A percentile compares a stretch with the other conserved stretches of the same genome.
These are phyloP conservation scores for Cataglyphis cursor DNA, from an alignment of 2,888 invertebrate species.

Conservation along the genomic window DNA sequence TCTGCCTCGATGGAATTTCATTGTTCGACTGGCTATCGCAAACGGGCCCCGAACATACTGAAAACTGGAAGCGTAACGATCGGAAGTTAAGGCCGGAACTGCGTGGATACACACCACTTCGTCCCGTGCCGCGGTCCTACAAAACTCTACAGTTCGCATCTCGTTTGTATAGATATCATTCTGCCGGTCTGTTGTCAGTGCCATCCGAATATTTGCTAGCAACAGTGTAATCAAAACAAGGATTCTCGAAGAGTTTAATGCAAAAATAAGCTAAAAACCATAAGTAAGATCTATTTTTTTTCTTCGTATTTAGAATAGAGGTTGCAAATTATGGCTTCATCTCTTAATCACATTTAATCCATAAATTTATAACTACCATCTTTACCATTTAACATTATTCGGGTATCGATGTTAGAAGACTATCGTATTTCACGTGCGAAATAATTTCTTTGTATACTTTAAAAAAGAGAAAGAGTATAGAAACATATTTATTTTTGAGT, in stretches of 20 bases:
- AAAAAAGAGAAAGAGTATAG: neutral
- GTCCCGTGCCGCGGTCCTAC: slow-evolving; percentile 63
- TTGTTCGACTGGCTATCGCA: slow-evolving; percentile 65
- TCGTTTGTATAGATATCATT: slow-evolving; percentile 57
- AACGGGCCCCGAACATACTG: slow-evolving; percentile 19
- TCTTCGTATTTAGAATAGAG: neutral
- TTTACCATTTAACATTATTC: neutral
- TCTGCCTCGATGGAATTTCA: slow-evolving; percentile 58
- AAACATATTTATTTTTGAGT: neutral
- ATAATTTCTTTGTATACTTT: neutral
- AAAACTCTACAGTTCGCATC: slow-evolving; percentile 78
- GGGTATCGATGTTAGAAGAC: neutral
- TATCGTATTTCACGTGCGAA: neutral
- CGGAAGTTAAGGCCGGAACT: slow-evolving; percentile 82
- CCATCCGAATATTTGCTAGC: slow-evolving; percentile 11
- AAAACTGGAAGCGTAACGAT: slow-evolving; percentile 73
- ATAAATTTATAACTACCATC: neutral
- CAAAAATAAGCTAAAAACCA: neutral
- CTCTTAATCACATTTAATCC: neutral
- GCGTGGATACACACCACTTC: slow-evolving; percentile 72
- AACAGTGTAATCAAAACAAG: neutral
- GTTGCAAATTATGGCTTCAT: neutral
- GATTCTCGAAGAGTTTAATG: neutral
- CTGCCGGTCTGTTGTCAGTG: neutral
- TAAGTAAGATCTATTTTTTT: neutral